Conservation (phyloP, 2,797 vertebrate species). For the Myotis myotis region DNA sequence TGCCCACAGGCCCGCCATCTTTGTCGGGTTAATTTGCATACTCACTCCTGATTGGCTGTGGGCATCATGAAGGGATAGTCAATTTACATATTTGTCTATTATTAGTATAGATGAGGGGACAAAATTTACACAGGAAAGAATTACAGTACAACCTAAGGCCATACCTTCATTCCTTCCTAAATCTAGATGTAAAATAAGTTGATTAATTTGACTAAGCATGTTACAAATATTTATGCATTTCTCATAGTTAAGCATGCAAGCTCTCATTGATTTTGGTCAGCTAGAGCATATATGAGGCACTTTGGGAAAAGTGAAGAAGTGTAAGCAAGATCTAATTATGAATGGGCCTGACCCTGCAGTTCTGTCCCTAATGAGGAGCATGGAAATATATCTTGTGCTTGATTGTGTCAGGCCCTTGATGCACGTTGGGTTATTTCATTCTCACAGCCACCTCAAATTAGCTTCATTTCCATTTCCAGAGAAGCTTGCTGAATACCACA, state of each 20-base stretch:
- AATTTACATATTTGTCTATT: too few species aligned
- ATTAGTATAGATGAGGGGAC: too few species aligned
- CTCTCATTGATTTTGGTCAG: neutral
- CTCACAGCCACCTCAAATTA: neutral
- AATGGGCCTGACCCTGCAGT: neutral
- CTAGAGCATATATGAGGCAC: neutral
- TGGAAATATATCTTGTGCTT: fast-evolving
- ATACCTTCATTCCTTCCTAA: neutral
- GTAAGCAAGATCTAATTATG: too few species aligned
- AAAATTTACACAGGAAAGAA: neutral
- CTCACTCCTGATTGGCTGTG: too few species aligned
- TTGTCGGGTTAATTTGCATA: too few species aligned
- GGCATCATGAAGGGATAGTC: too few species aligned
- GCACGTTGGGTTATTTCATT: fast-evolving
- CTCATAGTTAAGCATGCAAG: neutral
- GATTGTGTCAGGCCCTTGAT: neutral
- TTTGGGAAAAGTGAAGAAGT: neutral
- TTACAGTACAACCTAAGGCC: neutral
- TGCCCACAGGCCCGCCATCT: too few species aligned
- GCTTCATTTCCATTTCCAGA: too few species aligned
- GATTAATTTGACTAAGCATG: neutral
- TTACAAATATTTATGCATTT: neutral
- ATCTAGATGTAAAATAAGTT: neutral
- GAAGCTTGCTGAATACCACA: too few species aligned
- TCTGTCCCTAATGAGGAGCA: neutral